phyloP scores from a whole-genome alignment of 2,888 invertebrate genomes.

The Perdita meconis region DNA sequence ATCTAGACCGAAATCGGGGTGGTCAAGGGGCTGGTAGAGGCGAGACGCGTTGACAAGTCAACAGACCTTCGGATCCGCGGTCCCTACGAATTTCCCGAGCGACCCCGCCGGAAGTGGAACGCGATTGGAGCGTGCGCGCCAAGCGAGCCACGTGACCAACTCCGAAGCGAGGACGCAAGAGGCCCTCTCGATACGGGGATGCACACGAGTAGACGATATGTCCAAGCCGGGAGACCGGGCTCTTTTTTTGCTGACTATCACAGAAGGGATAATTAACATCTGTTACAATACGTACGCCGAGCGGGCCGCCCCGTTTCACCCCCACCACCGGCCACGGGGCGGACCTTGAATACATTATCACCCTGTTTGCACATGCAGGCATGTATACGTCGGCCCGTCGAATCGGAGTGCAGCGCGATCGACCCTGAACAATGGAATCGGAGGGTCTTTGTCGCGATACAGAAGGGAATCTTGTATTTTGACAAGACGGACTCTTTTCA shows the following conservation, averaged over 20 bases:
- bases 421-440: conserved; percentile 59
- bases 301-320: conserved; percentile 81
- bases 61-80: conserved; percentile 36
- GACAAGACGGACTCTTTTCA: not conserved
- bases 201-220: conserved; percentile 65
- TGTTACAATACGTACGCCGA: conserved; percentile 82
- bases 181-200: conserved; percentile 53
- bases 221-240: conserved; percentile 59
- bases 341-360: conserved; percentile 84
- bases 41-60: conserved; percentile 19
- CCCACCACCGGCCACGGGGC: conserved; percentile 80
- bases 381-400: conserved; percentile 60
- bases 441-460: conserved; percentile 31
- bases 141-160: conserved; percentile 58
- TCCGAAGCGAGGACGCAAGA: conserved; percentile 44
- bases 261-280: conserved; percentile 84
- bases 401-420: conserved; percentile 64
- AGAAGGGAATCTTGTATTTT: not conserved
- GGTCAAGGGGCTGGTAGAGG: not conserved
- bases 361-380: conserved; percentile 75
- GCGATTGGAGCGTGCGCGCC: conserved; percentile 61
- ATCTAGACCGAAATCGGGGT: conserved; percentile 5
- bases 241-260: conserved; percentile 75
- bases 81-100: conserved; percentile 55
- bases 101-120: conserved; percentile 53